These are phyloP conservation scores for Melanostigma gelatinosum DNA, from an alignment of 2,113 vertebrate species.

Conservation along the genomic window DNA sequence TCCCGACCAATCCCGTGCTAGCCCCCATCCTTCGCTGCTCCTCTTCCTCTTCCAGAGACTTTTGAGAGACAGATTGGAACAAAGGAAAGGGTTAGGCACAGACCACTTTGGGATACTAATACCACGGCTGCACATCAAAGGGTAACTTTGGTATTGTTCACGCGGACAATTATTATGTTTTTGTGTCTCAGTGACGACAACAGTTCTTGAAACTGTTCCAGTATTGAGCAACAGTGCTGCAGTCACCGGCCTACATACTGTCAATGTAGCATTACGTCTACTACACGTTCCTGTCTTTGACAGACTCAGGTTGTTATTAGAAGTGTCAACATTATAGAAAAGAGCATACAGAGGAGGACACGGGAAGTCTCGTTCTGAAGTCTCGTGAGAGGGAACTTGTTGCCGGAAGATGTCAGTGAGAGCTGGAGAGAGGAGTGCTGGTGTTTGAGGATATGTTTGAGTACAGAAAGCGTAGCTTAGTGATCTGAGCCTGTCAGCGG, in stretches of 20 bases:
- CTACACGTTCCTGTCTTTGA: too few relatives aligned
- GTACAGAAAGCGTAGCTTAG: not conserved
- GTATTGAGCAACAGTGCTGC: not conserved
- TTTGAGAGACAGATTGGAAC: not conserved
- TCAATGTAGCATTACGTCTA: not conserved
- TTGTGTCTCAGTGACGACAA: not conserved
- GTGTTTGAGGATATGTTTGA: too few relatives aligned
- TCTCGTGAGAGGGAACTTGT: too few relatives aligned
- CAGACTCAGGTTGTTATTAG: too few relatives aligned
- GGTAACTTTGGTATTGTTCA: not conserved
- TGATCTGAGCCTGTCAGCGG: too few relatives aligned
- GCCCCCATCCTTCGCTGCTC: conserved; percentile 42
- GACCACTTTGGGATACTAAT: not conserved
- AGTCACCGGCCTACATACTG: not conserved
- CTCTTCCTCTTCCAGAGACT: conserved; percentile 76
- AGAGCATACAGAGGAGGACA: not conserved
- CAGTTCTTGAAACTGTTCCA: not conserved
- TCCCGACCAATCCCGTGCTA: not conserved
- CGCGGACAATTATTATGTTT: not conserved
- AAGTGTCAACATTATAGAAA: not conserved
- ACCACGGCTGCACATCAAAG: not conserved
- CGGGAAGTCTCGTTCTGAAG: too few relatives aligned
- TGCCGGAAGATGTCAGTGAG: not conserved
- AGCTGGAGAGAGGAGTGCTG: not conserved
- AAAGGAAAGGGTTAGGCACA: not conserved